Evolutionary conservation across 2,113 vertebrate species (phyloP), one percentile per base, ranked within the genome.

Genomic region (Trogon melanurus): DNA sequence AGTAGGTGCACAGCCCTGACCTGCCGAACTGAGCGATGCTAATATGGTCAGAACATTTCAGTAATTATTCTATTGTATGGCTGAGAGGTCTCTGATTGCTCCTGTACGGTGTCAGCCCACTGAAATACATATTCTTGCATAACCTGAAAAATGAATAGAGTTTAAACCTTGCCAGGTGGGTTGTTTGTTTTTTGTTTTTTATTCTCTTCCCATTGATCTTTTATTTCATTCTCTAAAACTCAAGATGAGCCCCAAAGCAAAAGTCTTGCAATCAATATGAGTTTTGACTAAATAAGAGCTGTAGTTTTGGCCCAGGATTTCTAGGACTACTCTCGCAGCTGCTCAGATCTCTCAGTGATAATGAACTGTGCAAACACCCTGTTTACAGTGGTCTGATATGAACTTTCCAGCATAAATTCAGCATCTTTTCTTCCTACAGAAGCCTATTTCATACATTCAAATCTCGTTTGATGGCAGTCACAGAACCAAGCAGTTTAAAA

Each of bases 401-500:
- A 90, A 80, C 78, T 41, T 88, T 47, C 56, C 30, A n/a, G 45
- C 56, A 73, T 36, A 93, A 85, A 83, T 75, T 91, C 56, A 48
- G 13, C 53, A 54, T 54, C 44, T 91, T 86, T 93, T 80, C 62
- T 50, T 74, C 56, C 66, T 65, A 38, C 0, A 94, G 60, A 72
- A 79, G 67, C 34, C 67, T 66, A 2, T 61, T 93, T 78, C 16
- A 25, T 73, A 76, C 12, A 34, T 89, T 86, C 78, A 80, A 36
- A 44, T 71, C 88, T 92, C 76, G n/a, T 91, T 93, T 89, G 81
- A 93, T 84, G 82, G 78, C 88, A 94, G 83, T 57, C 85, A 92
- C 7, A 3, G 76, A 94, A 79, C 69, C 61, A 90, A 57, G 80
- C 78, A 84, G 78, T 91, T 92, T 61, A 78, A 86, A 78, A 74